Evolutionary conservation across 2,888 invertebrate genomes (phyloP).

Genomic region (Sarcophaga subvicina): DNA sequence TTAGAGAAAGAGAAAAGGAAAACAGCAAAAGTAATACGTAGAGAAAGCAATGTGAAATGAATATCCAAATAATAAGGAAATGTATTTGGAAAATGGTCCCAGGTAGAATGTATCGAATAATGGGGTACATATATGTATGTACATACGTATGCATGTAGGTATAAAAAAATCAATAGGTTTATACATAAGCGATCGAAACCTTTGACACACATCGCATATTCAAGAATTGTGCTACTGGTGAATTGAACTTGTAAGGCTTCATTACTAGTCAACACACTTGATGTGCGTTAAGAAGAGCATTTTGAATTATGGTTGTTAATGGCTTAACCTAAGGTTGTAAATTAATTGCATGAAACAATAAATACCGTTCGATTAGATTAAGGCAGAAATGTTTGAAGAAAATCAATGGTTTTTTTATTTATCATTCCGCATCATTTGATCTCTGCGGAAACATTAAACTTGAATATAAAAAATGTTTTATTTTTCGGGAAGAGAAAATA

Average conservation of each 20-base stretch:
- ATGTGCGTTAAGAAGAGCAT: not conserved
- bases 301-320: conserved; percentile 30
- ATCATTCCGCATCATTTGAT: no score
- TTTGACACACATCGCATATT: conserved; percentile 63
- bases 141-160: not conserved
- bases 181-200: conserved; percentile 43
- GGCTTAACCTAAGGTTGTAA: not conserved
- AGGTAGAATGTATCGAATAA: not conserved
- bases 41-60: conserved; percentile 36
- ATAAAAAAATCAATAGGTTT: not conserved
- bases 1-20: conserved; percentile 44
- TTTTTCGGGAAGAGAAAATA: no score
- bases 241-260: conserved; percentile 62
- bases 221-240: conserved; percentile 72
- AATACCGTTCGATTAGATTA: not conserved
- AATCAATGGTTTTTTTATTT: not conserved
- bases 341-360: not conserved
- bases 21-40: conserved; percentile 12
- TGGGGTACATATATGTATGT: not conserved
- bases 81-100: conserved; percentile 11
- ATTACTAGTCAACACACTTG: not conserved
- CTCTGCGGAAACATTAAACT: no score
- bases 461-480: no score
- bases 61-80: conserved; percentile 13
- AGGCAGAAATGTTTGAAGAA: not conserved